Percentiles rank a stretch among this genome's conserved stretches.
These are phyloP conservation scores for Zoroaster sp. DNA, from an alignment of 53 echinoderm and acorn worm species.

Conservation along the genomic window DNA sequence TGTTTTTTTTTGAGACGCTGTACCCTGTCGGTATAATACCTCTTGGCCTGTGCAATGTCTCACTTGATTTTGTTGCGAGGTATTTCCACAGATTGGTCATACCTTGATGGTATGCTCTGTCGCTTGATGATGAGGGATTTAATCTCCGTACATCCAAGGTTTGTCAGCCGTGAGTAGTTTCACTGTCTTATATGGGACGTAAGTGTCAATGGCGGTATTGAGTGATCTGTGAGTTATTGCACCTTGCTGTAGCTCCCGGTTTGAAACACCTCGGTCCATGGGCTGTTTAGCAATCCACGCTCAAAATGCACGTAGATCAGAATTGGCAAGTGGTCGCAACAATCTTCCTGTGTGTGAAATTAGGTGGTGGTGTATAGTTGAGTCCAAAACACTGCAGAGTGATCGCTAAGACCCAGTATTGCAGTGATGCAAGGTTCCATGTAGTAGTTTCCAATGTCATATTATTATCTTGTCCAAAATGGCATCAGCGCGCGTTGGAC, in stretches of 20 bases:
- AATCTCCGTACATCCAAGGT: conserved; percentile 30
- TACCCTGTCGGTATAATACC: conserved; percentile 14
- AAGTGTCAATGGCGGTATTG: neutral
- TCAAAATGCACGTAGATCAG: too few relatives aligned
- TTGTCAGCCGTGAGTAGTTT: conserved; percentile 38
- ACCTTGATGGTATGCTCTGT: neutral
- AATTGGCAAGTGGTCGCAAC: too few relatives aligned
- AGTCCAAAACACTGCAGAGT: too few relatives aligned
- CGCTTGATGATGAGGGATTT: conserved; percentile 19
- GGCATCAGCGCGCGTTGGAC: too few relatives aligned
- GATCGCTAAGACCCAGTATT: too few relatives aligned
- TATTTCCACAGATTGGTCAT: neutral
- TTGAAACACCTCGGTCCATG: conserved; percentile 24
- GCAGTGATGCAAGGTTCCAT: too few relatives aligned
- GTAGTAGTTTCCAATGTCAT: too few relatives aligned
- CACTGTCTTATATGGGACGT: conserved; percentile 33
- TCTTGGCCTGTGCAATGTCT: conserved; percentile 1
- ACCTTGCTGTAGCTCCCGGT: conserved; percentile 12
- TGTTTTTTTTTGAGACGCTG: conserved; percentile 19
- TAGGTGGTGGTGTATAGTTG: too few relatives aligned
- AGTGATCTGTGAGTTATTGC: conserved; percentile 3
- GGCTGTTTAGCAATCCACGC: too few relatives aligned
- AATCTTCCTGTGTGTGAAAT: too few relatives aligned
- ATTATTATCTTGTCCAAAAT: too few relatives aligned
- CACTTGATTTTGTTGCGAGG: conserved; percentile 4